Conservation (phyloP, 1,140 invertebrate species). For the Rhyzopertha dominica region DNA sequence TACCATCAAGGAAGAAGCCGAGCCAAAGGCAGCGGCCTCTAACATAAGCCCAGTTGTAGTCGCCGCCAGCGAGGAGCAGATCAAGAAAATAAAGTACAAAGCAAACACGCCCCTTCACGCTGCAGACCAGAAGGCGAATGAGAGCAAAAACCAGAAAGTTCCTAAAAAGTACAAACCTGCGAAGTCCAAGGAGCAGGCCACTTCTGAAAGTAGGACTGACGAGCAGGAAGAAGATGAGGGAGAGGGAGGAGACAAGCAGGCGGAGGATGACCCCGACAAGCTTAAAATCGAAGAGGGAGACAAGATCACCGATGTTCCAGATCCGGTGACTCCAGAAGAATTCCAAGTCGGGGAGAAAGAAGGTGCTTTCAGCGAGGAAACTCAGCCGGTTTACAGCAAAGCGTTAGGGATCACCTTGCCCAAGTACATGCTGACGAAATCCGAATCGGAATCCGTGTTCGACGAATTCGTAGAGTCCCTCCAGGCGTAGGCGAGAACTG, state of each 20-base stretch:
- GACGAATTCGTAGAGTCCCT: no score
- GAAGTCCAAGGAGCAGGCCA: slow-evolving; percentile 10
- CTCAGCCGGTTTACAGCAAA: slow-evolving; percentile 57
- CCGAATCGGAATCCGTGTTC: slow-evolving; percentile 61
- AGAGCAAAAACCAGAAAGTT: slow-evolving; percentile 29
- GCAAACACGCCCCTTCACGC: slow-evolving; percentile 47
- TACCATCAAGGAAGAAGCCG: slow-evolving; percentile 7
- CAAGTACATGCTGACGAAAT: slow-evolving; percentile 60
- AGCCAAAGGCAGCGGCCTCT: slow-evolving; percentile 14
- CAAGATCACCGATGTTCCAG: slow-evolving; percentile 30
- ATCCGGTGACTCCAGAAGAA: slow-evolving; percentile 49
- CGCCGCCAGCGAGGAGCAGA: slow-evolving; percentile 13
- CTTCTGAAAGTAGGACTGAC: slow-evolving; percentile 10
- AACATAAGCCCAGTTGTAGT: slow-evolving; percentile 24
- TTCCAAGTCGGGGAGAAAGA: slow-evolving; percentile 49
- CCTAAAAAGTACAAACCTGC: no score
- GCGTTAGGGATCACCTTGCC: slow-evolving; percentile 58
- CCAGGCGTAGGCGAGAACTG: no score
- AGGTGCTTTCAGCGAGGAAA: slow-evolving; percentile 57
- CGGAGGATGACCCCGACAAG: slow-evolving; percentile 16
- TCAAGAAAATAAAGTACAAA: slow-evolving; percentile 23
- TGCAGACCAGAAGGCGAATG: slow-evolving; percentile 38
- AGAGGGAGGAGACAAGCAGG: slow-evolving; percentile 8
- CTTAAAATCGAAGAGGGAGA: slow-evolving; percentile 38
- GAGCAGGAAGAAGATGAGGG: slow-evolving; percentile 13